phyloP scores from a whole-genome alignment of 2,888 invertebrate species.

The Lissocephala sabroskyi region DNA sequence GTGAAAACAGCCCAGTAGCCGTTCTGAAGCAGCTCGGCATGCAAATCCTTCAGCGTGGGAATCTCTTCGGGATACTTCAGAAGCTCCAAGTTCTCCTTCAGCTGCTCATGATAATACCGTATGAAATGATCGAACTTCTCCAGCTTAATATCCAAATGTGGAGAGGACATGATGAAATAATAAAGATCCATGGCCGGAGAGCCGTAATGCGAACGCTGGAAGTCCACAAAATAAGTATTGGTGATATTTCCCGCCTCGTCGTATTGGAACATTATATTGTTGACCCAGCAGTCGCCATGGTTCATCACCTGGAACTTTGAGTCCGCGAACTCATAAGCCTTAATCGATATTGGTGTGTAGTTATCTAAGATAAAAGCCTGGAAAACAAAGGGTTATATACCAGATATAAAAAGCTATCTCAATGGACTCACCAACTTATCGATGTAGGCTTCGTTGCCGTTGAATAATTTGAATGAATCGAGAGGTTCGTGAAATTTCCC shows the following conservation, averaged over 20 bases:
- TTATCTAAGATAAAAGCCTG: too few relatives aligned
- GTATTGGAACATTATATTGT: slow-evolving; percentile 65
- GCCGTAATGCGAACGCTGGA: slow-evolving; percentile 50
- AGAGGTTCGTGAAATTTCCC: too few relatives aligned
- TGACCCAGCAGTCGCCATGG: slow-evolving; percentile 65
- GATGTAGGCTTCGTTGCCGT: slow-evolving; percentile 8
- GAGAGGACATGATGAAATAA: slow-evolving; percentile 58
- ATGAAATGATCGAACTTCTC: slow-evolving; percentile 60
- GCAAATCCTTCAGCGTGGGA: slow-evolving; percentile 57
- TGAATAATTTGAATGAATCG: too few relatives aligned
- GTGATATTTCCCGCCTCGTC: slow-evolving; percentile 39
- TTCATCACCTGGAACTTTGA: slow-evolving; percentile 61
- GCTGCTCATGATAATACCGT: slow-evolving; percentile 53
- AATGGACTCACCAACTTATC: slow-evolving; percentile 26
- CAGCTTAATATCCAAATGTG: slow-evolving; percentile 47
- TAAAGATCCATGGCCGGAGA: slow-evolving; percentile 49
- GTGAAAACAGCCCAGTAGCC: slow-evolving; percentile 40
- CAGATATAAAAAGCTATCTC: too few relatives aligned
- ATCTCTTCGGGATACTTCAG: slow-evolving; percentile 50
- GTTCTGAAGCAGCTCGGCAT: slow-evolving; percentile 46
- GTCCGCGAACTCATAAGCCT: slow-evolving; percentile 7
- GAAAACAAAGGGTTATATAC: too few relatives aligned
- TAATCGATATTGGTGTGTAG: too few relatives aligned
- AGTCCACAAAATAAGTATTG: slow-evolving; percentile 50
- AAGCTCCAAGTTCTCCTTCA: slow-evolving; percentile 47